These are phyloP conservation scores for Dermatophagoides farinae DNA, from an alignment of 1,140 invertebrate species.

Conservation along the genomic window DNA sequence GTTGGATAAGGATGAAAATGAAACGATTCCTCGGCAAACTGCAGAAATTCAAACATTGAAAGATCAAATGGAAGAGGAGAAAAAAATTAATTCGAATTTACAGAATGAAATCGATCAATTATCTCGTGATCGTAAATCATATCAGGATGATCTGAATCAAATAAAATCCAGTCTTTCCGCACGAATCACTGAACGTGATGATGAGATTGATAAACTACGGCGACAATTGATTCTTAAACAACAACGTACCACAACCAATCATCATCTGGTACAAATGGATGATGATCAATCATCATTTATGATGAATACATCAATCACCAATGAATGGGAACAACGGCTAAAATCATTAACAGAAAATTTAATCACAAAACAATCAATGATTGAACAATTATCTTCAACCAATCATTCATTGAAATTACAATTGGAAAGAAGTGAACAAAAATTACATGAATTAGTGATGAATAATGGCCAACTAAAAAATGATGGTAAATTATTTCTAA, in stretches of 20 bases:
- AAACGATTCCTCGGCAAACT: constrained; percentile 24
- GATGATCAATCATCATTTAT: not conserved
- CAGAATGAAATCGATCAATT: constrained; percentile 38
- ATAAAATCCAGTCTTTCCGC: constrained; percentile 31
- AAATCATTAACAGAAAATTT: constrained; percentile 50
- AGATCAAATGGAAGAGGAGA: constrained; percentile 34
- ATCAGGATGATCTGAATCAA: constrained; percentile 36
- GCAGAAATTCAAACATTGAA: constrained; percentile 30
- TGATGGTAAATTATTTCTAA: not conserved
- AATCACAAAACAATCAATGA: constrained; percentile 51
- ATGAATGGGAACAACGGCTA: constrained; percentile 43
- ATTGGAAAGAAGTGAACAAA: constrained; percentile 37
- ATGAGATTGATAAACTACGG: constrained; percentile 37
- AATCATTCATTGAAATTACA: constrained; percentile 54
- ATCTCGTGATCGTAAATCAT: constrained; percentile 35
- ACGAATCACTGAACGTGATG: constrained; percentile 36
- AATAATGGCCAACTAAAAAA: too few species aligned
- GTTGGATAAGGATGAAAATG: constrained; percentile 33
- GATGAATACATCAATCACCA: constrained; percentile 13
- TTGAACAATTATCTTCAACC: constrained; percentile 54
- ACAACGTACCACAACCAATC: not conserved
- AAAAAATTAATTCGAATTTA: constrained; percentile 30
- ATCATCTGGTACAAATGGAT: not conserved
- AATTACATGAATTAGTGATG: not conserved
- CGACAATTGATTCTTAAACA: constrained; percentile 29